A percentile compares a stretch with the other conserved stretches of the same genome.
Evolutionary conservation across 2,797 vertebrate species (phyloP).

Genomic region (Gorsachius magnificus): DNA sequence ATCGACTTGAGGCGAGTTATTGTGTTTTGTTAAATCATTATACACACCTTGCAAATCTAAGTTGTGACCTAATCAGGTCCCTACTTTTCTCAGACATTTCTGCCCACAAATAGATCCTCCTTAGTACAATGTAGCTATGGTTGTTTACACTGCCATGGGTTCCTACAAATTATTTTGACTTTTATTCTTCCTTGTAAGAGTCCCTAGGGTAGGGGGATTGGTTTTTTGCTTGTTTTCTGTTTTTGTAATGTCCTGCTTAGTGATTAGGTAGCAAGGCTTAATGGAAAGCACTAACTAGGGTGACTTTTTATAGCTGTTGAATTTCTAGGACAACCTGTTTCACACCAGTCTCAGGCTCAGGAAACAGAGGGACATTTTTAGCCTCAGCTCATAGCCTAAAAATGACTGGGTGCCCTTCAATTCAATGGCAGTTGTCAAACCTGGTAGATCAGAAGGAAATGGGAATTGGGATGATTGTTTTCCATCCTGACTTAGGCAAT

Average conservation of each 20-base stretch:
- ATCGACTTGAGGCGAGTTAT: not conserved
- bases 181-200: not conserved
- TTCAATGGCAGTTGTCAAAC: not conserved
- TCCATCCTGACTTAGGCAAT: not conserved
- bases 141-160: not conserved
- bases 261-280: not conserved
- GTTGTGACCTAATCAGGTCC: not conserved
- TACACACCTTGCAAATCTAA: not conserved
- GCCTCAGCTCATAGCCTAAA: not conserved
- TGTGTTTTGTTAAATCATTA: not conserved
- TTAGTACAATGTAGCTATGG: not conserved
- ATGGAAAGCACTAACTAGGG: not conserved
- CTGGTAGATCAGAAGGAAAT: not conserved
- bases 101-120: not conserved
- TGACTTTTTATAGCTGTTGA: not conserved
- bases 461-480: not conserved
- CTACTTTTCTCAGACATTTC: not conserved
- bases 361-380: not conserved
- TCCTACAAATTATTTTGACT: not conserved
- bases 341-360: not conserved
- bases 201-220: not conserved
- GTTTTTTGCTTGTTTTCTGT: not conserved
- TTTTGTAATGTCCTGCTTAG: not conserved
- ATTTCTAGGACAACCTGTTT: not conserved
- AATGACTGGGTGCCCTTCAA: not conserved